Evolutionary conservation across 1,140 invertebrate species (phyloP).

Genomic region (Frieseomelitta varia): DNA sequence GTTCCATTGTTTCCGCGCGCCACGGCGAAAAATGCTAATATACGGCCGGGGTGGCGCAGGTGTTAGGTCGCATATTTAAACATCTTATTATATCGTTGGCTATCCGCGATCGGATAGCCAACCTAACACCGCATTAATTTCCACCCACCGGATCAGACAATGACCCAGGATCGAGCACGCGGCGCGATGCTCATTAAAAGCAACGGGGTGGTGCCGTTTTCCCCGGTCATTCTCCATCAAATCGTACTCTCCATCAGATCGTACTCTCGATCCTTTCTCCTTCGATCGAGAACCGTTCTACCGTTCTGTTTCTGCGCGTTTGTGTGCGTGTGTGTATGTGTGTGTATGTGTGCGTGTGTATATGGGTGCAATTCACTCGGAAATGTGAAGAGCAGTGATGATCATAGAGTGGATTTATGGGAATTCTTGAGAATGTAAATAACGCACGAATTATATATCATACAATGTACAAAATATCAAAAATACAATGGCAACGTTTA

Average conservation of each 20-base stretch:
- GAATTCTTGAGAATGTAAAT: too few relatives aligned
- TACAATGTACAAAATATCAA: too few relatives aligned
- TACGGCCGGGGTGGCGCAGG: constrained; percentile 50
- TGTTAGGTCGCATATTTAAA: constrained; percentile 63
- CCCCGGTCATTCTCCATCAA: constrained; percentile 1
- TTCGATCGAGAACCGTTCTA: background rate
- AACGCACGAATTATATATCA: too few relatives aligned
- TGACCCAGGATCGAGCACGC: constrained; percentile 51
- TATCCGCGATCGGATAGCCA: constrained; percentile 41
- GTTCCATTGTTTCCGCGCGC: constrained; percentile 50
- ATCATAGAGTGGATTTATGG: too few relatives aligned
- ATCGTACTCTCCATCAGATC: constrained; percentile 46
- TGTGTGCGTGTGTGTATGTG: too few relatives aligned
- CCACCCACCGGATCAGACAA: constrained; percentile 60
- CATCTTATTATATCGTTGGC: constrained; percentile 58
- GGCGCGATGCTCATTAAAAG: constrained; percentile 60
- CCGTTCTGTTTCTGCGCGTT: background rate
- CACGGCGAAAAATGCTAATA: constrained; percentile 54
- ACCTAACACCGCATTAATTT: constrained; percentile 63
- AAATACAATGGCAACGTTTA: too few relatives aligned
- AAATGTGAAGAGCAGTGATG: too few relatives aligned
- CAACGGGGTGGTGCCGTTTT: constrained; percentile 50
- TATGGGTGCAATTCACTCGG: too few relatives aligned
- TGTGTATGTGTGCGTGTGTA: too few relatives aligned
- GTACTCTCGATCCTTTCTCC: constrained; percentile 54